Evolutionary conservation across 2,113 vertebrate genomes (phyloP).

Genomic region (Anarhynchus alexandrinus): DNA sequence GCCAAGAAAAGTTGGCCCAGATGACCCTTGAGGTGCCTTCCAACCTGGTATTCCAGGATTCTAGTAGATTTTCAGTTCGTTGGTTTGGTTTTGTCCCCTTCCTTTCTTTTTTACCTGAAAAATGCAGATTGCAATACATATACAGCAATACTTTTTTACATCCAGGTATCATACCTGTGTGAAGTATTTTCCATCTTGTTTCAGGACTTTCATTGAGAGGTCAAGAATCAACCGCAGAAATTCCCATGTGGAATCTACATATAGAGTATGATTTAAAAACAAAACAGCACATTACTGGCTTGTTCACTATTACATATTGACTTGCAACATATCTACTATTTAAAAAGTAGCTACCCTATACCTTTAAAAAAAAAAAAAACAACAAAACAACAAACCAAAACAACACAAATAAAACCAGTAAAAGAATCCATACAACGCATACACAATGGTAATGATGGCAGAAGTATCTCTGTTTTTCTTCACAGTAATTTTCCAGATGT

Average conservation of each 20-base stretch:
- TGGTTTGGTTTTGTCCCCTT: background rate
- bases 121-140: background rate
- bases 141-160: background rate
- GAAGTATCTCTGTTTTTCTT: background rate
- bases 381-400: background rate
- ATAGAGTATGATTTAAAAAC: background rate
- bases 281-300: background rate
- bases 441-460: background rate
- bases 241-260: slow-evolving; percentile 94
- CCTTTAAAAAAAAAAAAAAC: background rate
- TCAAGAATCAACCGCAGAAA: slow-evolving; percentile 96
- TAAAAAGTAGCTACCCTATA: background rate
- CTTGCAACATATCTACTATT: background rate
- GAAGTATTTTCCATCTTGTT: slow-evolving; percentile 93
- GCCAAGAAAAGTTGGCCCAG: background rate
- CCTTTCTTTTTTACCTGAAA: background rate
- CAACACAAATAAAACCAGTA: background rate
- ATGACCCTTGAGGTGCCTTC: background rate
- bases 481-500: background rate
- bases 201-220: slow-evolving; percentile 94
- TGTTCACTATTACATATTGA: background rate
- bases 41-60: background rate
- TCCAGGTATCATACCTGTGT: slow-evolving; percentile 84
- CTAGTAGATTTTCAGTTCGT: background rate
- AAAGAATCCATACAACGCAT: background rate